phyloP scores from a whole-genome alignment of 2,888 invertebrate species.

The Meghimatium bilineatum region DNA sequence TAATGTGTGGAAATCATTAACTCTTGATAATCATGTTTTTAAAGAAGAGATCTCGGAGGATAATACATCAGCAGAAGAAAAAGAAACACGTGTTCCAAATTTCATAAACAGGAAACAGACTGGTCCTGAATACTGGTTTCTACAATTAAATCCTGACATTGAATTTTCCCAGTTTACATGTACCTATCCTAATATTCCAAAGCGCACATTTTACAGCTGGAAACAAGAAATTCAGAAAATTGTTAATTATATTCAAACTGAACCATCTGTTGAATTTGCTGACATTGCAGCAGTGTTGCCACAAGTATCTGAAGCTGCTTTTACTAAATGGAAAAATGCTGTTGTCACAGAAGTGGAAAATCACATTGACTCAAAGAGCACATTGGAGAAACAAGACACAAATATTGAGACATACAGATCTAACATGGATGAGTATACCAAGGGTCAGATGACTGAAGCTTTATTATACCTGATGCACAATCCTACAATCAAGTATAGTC shows the following conservation, averaged over 20 bases:
- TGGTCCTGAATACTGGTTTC: conserved; percentile 51
- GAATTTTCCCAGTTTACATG: conserved; percentile 50
- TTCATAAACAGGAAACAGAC: conserved; percentile 45
- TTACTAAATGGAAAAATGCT: conserved; percentile 52
- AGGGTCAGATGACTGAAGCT: conserved; percentile 41
- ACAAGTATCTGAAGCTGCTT: conserved; percentile 53
- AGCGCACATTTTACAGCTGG: conserved; percentile 54
- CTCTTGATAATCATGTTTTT: conserved; percentile 31
- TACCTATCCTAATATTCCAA: conserved; percentile 50
- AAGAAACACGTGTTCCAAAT: neutral
- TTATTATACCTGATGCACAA: conserved; percentile 41
- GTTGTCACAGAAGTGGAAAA: neutral
- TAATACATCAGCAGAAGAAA: conserved; percentile 1
- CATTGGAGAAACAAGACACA: neutral
- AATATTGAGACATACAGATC: neutral
- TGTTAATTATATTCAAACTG: conserved; percentile 52
- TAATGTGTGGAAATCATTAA: conserved; percentile 48
- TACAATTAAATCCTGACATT: conserved; percentile 56
- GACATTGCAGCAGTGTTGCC: conserved; percentile 53
- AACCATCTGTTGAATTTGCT: conserved; percentile 49
- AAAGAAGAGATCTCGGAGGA: conserved; percentile 23
- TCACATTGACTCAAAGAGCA: neutral
- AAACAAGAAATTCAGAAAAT: conserved; percentile 54
- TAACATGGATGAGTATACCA: conserved; percentile 25
- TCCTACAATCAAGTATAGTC: conserved; percentile 32